Evolutionary conservation across 2,113 vertebrate species (phyloP), one percentile per base, ranked within the genome.

Genomic region (Amazona vittata): DNA sequence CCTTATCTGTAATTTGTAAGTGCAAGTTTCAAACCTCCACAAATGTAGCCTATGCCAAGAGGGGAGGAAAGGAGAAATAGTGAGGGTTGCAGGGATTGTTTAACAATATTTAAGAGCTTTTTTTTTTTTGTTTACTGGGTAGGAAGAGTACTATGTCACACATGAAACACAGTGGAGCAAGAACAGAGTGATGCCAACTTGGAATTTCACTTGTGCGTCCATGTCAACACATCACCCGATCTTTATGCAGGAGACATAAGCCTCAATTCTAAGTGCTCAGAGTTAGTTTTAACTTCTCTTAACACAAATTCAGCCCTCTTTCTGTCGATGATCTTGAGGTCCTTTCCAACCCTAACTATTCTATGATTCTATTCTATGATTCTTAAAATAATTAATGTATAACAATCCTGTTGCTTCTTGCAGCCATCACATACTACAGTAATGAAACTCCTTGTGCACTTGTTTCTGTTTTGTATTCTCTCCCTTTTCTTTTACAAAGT

Each of bases 141-240:
- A 50, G 55, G 44, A 85, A 79, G 43, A 37, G 2, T 52, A 43
- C 14, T 33, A 14, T 60, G 37, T 69, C 4, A 1, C 43, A 74
- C 4, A 57, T 31, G 77, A 89, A 78, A 29, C 31, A 57, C 6
- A 73, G 33, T 11, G 14, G 21, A 70, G 15, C 12, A 18, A 53
- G 50, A 74, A 31, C 2, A 11, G 9, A 16, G 6, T 15, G 31
- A 76, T 11, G 11, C 28, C 59, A 81, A 29, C 31, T 3, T 63
- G 74, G 53, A 83, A 70, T 83, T 73, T 63, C 25, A 53, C 11
- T 60, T 33, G 2, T 25, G 19, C 65, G 29, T 24, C 33, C 37
- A 24, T 31, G 17, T 12, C 68, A 67, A 19, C 17, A 29, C 0
- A 0, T 35, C 17, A 67, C 33, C 25, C 1, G 2, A 0, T 64